Conservation (phyloP, 2,888 invertebrate genomes). For the Helleia helle region DNA sequence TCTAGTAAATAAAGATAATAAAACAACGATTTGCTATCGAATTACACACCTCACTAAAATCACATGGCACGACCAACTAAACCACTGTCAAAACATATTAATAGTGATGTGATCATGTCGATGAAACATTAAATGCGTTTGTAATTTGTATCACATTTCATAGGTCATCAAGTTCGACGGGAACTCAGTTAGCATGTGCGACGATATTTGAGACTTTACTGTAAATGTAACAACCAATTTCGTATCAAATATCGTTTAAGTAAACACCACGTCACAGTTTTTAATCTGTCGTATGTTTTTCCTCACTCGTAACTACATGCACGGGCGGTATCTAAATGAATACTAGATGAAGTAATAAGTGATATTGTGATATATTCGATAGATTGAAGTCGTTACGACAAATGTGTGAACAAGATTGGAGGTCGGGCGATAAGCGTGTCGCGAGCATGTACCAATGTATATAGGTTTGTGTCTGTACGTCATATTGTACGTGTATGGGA, state of each 20-base stretch:
- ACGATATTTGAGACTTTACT: too few species aligned
- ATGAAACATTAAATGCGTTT: slow-evolving; percentile 14
- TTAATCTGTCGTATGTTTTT: too few species aligned
- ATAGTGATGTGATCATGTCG: slow-evolving; percentile 16
- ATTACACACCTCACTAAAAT: slow-evolving; percentile 3
- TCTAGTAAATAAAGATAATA: not conserved
- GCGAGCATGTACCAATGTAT: slow-evolving; percentile 1
- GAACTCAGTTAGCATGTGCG: too few species aligned
- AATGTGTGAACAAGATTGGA: slow-evolving; percentile 29
- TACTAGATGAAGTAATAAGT: slow-evolving; percentile 3
- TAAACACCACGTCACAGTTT: too few species aligned
- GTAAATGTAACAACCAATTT: too few species aligned
- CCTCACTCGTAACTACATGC: too few species aligned
- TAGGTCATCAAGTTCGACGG: too few species aligned
- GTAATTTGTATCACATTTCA: slow-evolving; percentile 3
- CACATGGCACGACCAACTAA: slow-evolving; percentile 12
- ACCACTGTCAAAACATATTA: slow-evolving; percentile 11
- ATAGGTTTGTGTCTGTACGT: not conserved
- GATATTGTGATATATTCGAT: too few species aligned
- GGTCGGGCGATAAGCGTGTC: slow-evolving; percentile 58
- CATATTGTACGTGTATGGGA: not conserved
- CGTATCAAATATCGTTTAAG: too few species aligned
- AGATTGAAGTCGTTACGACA: not conserved
- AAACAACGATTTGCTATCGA: too few species aligned
- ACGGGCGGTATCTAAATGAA: not conserved